phyloP scores from a whole-genome alignment of 2,888 invertebrate genomes.

The Macrosoma leucophasiata region DNA sequence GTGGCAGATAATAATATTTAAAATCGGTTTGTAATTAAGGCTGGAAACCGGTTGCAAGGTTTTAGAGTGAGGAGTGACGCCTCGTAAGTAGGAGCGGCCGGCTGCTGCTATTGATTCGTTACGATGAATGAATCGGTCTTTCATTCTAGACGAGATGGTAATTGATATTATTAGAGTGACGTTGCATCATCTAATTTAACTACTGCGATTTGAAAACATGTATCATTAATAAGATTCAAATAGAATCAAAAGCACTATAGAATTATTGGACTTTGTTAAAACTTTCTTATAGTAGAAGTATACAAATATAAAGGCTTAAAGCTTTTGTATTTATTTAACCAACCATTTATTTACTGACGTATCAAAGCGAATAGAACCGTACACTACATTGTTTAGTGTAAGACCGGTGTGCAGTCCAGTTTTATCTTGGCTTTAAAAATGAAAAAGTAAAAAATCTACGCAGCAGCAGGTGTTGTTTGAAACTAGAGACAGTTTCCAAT shows the following conservation, averaged over 20 bases:
- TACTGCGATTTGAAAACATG: no score
- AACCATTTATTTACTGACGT: no score
- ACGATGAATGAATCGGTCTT: slow-evolving; percentile 69
- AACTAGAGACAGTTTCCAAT: slow-evolving; percentile 61
- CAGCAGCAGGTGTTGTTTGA: slow-evolving; percentile 47
- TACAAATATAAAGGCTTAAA: no score
- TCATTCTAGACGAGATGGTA: slow-evolving; percentile 48
- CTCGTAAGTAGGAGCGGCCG: slow-evolving; percentile 53
- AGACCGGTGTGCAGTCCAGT: slow-evolving; percentile 9
- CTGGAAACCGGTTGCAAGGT: slow-evolving; percentile 52
- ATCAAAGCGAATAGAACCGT: slow-evolving; percentile 12
- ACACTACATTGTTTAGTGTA: slow-evolving; percentile 12
- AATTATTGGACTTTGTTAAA: no score
- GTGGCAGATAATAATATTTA: slow-evolving; percentile 67
- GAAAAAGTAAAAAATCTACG: slow-evolving; percentile 18
- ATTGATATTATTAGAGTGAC: slow-evolving; percentile 44
- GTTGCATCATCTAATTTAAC: slow-evolving; percentile 24
- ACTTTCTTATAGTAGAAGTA: no score
- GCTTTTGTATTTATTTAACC: no score
- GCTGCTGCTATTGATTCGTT: slow-evolving; percentile 54
- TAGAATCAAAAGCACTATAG: no score
- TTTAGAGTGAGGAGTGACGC: slow-evolving; percentile 48
- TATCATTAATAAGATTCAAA: no score
- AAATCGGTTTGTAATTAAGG: slow-evolving; percentile 67
- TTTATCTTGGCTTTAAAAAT: slow-evolving; percentile 20